Conservation (phyloP, 2,113 vertebrate genomes). For the Meles meles region DNA sequence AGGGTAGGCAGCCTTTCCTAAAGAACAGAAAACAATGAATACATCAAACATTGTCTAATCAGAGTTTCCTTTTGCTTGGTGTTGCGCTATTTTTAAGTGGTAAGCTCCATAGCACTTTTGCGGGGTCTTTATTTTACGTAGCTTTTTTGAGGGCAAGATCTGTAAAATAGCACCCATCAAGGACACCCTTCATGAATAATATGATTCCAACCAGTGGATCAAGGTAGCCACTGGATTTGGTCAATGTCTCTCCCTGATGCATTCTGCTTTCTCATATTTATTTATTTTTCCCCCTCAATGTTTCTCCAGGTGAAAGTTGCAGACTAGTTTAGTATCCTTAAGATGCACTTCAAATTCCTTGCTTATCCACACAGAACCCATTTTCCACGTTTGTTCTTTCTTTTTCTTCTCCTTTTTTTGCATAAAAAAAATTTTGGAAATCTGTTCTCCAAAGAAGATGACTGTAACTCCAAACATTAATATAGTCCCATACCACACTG, state of each 20-base stretch:
- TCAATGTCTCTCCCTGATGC: not conserved
- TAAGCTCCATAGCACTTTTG: not conserved
- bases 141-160: not conserved
- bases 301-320: not conserved
- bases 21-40: not conserved
- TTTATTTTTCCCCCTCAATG: not conserved
- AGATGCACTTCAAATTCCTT: not conserved
- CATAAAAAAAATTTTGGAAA: constrained; percentile 13
- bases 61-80: not conserved
- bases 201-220: not conserved
- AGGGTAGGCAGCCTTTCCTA: not conserved
- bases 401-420: not conserved
- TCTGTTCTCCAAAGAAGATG: not conserved
- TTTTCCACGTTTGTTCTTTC: not conserved
- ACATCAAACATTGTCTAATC: not conserved
- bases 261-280: not conserved
- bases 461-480: not conserved
- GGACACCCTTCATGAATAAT: not conserved
- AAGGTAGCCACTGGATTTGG: not conserved
- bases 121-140: not conserved
- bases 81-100: not conserved
- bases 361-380: not conserved
- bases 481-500: not conserved
- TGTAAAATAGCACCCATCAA: not conserved
- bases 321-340: not conserved